Base-by-base conservation (phyloP, 2,888 invertebrate species). In the Ormia ochracea region DNA sequence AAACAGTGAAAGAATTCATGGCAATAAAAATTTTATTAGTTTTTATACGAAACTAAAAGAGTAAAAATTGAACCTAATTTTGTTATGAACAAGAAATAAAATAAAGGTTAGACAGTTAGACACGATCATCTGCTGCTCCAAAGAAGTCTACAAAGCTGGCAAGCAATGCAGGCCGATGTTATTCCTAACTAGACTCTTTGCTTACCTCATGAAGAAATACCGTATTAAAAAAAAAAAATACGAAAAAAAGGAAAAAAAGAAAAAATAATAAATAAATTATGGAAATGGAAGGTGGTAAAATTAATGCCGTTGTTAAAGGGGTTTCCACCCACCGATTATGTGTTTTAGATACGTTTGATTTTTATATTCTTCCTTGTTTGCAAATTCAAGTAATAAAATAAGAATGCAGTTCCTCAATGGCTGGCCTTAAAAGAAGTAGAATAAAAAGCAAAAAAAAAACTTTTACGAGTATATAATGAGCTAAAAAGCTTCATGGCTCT, bases 271-370 rank as follows among this genome's bases (percentile, higher is more conserved):
- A 23, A 14, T 4, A 26, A 36, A 54, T 43, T 70, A 80, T 68
- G 76, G 63, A 76, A 80, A 72, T 80, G 56, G 76, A 80, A 74
- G 78, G 78, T 82, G 70, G 81, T 80, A 78, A 78, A 80, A 72
- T 78, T 81, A 75, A 77, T 81, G 73, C 80, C 77, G 76, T 75
- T 78, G 80, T 82, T 81, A 75, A 81, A 81, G 76, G 81, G 75
- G 82, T 82, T 80, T 81, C 81, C 83, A 83, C 83, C 83, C 83
- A 83, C 82, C 83, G 82, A 83, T 83, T 83, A 83, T 82, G 76
- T 81, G 81, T 80, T 83, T 83, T 78, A 82, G 83, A 83, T 82
- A 82, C 81, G 79, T 79, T 80, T 38, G 50, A 63, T 65, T 65
- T 10, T 26, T 58, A 6, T 58, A 4, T 17, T 26, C 73, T 78